phyloP scores from a whole-genome alignment of 2,888 invertebrate genomes.

The Corythucha ciliata region DNA sequence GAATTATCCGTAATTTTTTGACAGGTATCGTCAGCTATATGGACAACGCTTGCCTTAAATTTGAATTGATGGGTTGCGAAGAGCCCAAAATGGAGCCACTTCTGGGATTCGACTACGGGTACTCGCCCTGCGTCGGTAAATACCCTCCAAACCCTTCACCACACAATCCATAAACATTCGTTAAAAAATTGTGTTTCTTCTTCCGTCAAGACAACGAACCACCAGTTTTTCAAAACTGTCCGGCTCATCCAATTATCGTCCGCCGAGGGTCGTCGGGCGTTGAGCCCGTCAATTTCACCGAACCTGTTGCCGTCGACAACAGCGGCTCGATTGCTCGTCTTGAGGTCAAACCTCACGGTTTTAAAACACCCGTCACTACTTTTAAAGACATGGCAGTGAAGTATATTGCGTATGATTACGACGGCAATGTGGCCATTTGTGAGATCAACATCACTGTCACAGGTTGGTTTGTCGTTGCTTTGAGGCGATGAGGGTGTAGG shows the following conservation, averaged over 20 bases:
- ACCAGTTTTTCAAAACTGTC: slow-evolving; percentile 93
- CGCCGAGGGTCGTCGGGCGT: slow-evolving; percentile 82
- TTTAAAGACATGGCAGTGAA: slow-evolving; percentile 88
- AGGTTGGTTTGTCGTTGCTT: slow-evolving; percentile 39
- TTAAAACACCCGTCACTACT: slow-evolving; percentile 75
- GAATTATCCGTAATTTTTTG: slow-evolving; percentile 19
- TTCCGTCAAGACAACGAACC: slow-evolving; percentile 74
- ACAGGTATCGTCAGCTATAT: slow-evolving; percentile 87
- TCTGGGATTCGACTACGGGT: slow-evolving; percentile 87
- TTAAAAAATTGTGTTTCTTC: slow-evolving; percentile 10
- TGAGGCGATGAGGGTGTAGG: background rate
- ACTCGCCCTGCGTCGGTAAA: slow-evolving; percentile 81
- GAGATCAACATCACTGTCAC: slow-evolving; percentile 92
- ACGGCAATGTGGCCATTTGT: slow-evolving; percentile 95
- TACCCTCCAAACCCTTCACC: slow-evolving; percentile 3
- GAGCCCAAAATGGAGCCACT: slow-evolving; percentile 71
- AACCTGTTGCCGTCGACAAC: slow-evolving; percentile 90
- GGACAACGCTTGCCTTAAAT: slow-evolving; percentile 92
- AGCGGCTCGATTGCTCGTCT: slow-evolving; percentile 88
- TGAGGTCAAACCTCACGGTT: slow-evolving; percentile 85
- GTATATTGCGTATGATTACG: slow-evolving; percentile 94
- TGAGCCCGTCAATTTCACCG: slow-evolving; percentile 82
- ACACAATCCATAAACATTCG: background rate
- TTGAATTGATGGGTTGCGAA: slow-evolving; percentile 92
- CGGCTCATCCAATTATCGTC: slow-evolving; percentile 82